Evolutionary conservation across 1,140 invertebrate genomes (phyloP).

Genomic region (Periplaneta americana): DNA sequence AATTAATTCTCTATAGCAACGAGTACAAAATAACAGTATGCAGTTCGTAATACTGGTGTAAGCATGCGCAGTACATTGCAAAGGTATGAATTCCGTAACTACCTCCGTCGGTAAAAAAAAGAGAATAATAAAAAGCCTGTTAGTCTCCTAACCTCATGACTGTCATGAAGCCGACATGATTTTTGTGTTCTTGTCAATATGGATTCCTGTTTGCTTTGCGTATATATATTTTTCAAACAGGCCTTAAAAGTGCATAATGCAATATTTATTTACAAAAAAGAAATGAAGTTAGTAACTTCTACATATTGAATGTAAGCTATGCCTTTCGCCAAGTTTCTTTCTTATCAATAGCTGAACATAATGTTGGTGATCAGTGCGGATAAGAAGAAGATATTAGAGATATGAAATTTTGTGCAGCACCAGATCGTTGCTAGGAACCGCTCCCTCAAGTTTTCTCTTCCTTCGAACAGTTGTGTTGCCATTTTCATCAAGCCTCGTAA

Average conservation of each 20-base stretch:
- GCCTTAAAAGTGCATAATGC: not conserved
- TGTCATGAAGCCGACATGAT: not conserved
- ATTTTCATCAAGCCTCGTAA: too few species aligned
- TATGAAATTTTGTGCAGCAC: not conserved
- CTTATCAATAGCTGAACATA: not conserved
- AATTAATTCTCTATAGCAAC: constrained; percentile 17
- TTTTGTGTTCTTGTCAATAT: not conserved
- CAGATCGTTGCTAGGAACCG: not conserved
- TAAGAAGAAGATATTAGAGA: not conserved
- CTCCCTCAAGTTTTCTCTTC: too few species aligned
- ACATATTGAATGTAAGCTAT: not conserved
- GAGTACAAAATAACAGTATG: constrained; percentile 19
- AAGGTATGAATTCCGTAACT: constrained; percentile 12
- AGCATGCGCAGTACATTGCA: constrained; percentile 1
- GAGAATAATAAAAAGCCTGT: too few species aligned
- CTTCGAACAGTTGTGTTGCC: too few species aligned
- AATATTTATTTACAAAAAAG: not conserved
- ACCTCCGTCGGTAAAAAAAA: constrained; percentile 12
- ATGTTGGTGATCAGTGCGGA: too few species aligned
- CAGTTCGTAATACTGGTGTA: constrained; percentile 7
- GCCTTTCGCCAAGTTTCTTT: not conserved
- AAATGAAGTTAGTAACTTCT: not conserved
- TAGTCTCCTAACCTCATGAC: constrained; percentile 1
- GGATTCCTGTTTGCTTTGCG: not conserved
- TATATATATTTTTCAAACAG: not conserved